These are phyloP conservation scores for Myzus persicae DNA, from an alignment of 1,140 invertebrate genomes.

Conservation along the genomic window DNA sequence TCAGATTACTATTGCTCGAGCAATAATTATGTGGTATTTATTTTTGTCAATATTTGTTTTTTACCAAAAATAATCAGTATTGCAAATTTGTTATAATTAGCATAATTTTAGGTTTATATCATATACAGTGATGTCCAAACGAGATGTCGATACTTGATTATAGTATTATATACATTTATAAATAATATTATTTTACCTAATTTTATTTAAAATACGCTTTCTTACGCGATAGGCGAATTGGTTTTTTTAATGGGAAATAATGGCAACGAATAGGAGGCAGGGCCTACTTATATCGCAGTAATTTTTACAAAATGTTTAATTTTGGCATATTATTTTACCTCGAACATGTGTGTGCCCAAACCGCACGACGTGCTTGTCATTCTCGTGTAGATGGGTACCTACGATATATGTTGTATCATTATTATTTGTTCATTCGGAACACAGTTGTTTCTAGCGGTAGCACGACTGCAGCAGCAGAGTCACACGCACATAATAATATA, in stretches of 20 bases:
- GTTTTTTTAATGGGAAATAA: not conserved
- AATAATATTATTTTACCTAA: too few species aligned
- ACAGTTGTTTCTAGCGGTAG: not conserved
- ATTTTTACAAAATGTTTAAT: not conserved
- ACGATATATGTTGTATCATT: not conserved
- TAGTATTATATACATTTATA: too few species aligned
- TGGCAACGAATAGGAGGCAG: not conserved
- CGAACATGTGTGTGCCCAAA: not conserved
- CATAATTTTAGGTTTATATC: not conserved
- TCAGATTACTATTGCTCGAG: not conserved
- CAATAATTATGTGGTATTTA: not conserved
- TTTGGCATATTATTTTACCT: not conserved
- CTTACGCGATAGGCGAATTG: too few species aligned
- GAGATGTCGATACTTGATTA: too few species aligned
- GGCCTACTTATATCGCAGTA: not conserved
- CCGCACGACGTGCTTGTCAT: not conserved
- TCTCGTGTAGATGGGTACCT: not conserved
- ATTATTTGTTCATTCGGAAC: not conserved
- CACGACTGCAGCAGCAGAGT: not conserved
- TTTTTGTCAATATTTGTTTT: not conserved
- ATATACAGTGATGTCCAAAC: too few species aligned
- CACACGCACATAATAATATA: not conserved
- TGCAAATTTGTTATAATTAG: not conserved
- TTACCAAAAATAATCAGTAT: not conserved
- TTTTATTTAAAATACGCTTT: too few species aligned